A percentile compares a stretch with the other conserved stretches of the same genome.
Evolutionary conservation across 2,797 vertebrate genomes (phyloP).

Genomic region (Atherinosoma microstoma): DNA sequence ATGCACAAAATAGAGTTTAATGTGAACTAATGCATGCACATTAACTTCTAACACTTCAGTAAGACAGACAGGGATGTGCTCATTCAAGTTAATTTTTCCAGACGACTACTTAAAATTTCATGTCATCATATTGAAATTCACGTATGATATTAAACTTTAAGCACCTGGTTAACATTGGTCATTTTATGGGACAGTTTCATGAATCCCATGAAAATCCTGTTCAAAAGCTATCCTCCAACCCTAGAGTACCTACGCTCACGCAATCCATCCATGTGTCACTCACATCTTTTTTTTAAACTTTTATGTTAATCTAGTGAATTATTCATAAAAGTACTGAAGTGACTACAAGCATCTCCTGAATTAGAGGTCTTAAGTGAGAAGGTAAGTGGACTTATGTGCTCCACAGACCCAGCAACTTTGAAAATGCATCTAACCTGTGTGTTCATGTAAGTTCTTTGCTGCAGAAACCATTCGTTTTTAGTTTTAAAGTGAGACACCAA

Average conservation of each 20-base stretch:
- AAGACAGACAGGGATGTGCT: constrained; percentile 19
- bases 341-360: constrained; percentile 34
- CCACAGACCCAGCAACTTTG: constrained; percentile 16
- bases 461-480: constrained; percentile 8
- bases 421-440: constrained; percentile 8
- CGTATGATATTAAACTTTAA: constrained; percentile 62
- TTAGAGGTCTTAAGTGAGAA: constrained; percentile 29
- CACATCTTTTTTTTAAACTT: constrained; percentile 64
- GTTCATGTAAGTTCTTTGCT: constrained; percentile 32
- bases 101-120: constrained; percentile 60
- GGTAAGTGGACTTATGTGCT: constrained; percentile 13
- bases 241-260: constrained; percentile 50
- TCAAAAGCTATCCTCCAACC: constrained; percentile 45
- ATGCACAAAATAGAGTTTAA: constrained; percentile 14
- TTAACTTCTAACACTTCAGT: constrained; percentile 1
- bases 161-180: constrained; percentile 50
- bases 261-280: constrained; percentile 54
- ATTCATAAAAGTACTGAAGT: constrained; percentile 59
- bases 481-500: constrained; percentile 18
- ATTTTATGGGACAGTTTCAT: constrained; percentile 41
- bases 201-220: constrained; percentile 58
- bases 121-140: constrained; percentile 44
- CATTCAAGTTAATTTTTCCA: constrained; percentile 18
- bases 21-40: constrained; percentile 7
- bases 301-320: constrained; percentile 67